A percentile compares a stretch with the other conserved stretches of the same genome.
Evolutionary conservation across 1,140 invertebrate species (phyloP).

Genomic region (Drosophila yakuba): DNA sequence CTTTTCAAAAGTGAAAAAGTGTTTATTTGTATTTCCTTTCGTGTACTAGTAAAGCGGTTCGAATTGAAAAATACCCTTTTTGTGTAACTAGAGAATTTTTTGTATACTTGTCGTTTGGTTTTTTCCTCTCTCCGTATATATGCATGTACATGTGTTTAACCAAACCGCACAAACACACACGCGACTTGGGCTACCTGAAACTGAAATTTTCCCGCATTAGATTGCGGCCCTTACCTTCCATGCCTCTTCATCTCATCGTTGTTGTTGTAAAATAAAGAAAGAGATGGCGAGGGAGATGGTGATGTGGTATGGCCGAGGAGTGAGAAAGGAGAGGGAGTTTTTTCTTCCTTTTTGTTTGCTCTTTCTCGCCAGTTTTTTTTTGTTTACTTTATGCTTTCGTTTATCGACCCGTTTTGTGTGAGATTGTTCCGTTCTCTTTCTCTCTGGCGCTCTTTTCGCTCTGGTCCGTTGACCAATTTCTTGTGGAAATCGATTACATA

Average conservation of each 20-base stretch:
- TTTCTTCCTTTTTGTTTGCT: slow-evolving; percentile 37
- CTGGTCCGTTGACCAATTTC: too few species aligned
- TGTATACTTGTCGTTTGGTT: slow-evolving; percentile 27
- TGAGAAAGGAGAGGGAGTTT: slow-evolving; percentile 38
- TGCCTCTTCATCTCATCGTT: slow-evolving; percentile 27
- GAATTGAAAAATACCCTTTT: slow-evolving; percentile 16
- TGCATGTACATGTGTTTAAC: slow-evolving; percentile 8
- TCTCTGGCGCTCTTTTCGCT: too few species aligned
- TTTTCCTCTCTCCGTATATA: slow-evolving; percentile 15
- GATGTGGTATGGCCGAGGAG: not conserved
- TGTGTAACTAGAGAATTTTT: slow-evolving; percentile 13
- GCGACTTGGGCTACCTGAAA: slow-evolving; percentile 67
- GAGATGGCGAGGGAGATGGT: slow-evolving; percentile 16
- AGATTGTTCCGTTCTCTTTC: slow-evolving; percentile 44
- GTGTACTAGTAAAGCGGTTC: not conserved
- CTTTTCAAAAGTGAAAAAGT: not conserved
- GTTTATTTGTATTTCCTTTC: not conserved
- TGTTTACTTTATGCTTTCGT: slow-evolving; percentile 83
- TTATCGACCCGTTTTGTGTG: slow-evolving; percentile 79
- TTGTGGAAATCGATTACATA: too few species aligned
- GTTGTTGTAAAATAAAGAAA: slow-evolving; percentile 31
- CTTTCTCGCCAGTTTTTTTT: slow-evolving; percentile 63
- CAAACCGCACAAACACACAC: slow-evolving; percentile 20
- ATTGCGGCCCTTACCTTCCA: slow-evolving; percentile 49
- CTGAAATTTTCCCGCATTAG: slow-evolving; percentile 81